phyloP scores from a whole-genome alignment of 2,113 vertebrate species.

The Mormoops blainvillei region DNA sequence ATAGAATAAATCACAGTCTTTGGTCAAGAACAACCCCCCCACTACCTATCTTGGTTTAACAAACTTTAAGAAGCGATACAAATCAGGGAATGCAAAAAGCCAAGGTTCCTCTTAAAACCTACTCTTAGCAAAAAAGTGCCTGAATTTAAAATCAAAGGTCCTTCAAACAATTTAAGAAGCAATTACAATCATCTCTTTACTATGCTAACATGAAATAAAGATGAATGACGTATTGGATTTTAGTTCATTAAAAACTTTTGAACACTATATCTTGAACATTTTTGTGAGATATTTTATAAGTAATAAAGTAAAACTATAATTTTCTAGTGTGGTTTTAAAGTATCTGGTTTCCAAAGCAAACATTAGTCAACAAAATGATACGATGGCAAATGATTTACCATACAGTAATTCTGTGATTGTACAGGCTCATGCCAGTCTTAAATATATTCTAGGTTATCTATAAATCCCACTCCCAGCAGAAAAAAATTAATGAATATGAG shows the following conservation, averaged over 20 bases:
- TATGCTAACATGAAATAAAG: neutral
- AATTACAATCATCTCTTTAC: neutral
- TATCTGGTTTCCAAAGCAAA: neutral
- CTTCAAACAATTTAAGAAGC: neutral
- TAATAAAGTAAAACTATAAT: neutral
- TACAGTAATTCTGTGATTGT: neutral
- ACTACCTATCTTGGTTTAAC: neutral
- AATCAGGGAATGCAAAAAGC: neutral
- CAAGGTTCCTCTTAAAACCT: neutral
- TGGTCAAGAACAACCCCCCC: neutral
- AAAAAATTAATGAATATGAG: neutral
- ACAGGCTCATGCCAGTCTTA: neutral
- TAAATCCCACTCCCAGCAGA: neutral
- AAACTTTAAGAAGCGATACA: neutral
- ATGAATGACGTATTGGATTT: neutral
- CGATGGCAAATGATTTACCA: conserved; percentile 4
- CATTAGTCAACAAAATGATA: neutral
- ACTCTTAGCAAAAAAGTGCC: neutral
- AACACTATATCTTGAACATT: neutral
- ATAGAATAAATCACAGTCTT: neutral
- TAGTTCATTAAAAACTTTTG: neutral
- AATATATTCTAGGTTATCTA: neutral
- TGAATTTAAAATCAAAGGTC: neutral
- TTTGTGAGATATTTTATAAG: conserved; percentile 17
- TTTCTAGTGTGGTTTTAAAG: neutral